A percentile compares a stretch with the other conserved stretches of the same genome.
These are phyloP conservation scores for Zele albiditarsus DNA, from an alignment of 2,888 invertebrate genomes.

Conservation along the genomic window DNA sequence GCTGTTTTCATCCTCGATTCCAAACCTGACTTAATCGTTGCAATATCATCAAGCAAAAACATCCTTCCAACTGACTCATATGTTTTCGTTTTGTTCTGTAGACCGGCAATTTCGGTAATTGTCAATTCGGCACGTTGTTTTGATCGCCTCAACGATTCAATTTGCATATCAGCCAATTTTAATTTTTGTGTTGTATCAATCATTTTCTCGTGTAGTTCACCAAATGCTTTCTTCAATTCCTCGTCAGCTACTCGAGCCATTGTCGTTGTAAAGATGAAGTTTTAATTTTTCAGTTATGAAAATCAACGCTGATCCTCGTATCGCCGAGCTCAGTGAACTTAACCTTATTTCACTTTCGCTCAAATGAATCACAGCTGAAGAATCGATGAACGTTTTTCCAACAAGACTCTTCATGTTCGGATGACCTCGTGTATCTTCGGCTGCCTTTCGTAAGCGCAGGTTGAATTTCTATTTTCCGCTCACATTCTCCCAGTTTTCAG, in stretches of 20 bases:
- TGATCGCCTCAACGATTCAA: slow-evolving; percentile 79
- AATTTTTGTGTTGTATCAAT: slow-evolving; percentile 87
- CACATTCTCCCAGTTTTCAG: too few relatives aligned
- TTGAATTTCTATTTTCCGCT: too few relatives aligned
- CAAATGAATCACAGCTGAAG: too few relatives aligned
- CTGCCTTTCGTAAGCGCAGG: too few relatives aligned
- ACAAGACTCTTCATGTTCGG: too few relatives aligned
- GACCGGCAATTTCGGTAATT: slow-evolving; percentile 76
- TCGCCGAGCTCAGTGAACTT: too few relatives aligned
- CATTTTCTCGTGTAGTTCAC: slow-evolving; percentile 87
- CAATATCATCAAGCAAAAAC: slow-evolving; percentile 83
- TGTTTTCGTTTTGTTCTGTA: slow-evolving; percentile 80
- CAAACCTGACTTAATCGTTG: slow-evolving; percentile 79
- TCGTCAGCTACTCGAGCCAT: slow-evolving; percentile 75
- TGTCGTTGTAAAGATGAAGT: background rate
- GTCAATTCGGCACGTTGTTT: slow-evolving; percentile 84
- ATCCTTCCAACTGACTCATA: slow-evolving; percentile 90
- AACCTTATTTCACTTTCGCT: too few relatives aligned
- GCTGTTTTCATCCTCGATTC: slow-evolving; percentile 76
- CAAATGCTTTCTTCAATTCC: slow-evolving; percentile 83
- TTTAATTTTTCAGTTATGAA: background rate
- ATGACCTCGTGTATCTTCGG: too few relatives aligned
- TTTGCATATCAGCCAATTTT: slow-evolving; percentile 85
- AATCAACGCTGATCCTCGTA: too few relatives aligned
- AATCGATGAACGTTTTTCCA: too few relatives aligned